Percentiles rank a stretch among this genome's conserved stretches.
These are phyloP conservation scores for Andrena haemorrhoa DNA, from an alignment of 2,888 invertebrate species.

Conservation along the genomic window DNA sequence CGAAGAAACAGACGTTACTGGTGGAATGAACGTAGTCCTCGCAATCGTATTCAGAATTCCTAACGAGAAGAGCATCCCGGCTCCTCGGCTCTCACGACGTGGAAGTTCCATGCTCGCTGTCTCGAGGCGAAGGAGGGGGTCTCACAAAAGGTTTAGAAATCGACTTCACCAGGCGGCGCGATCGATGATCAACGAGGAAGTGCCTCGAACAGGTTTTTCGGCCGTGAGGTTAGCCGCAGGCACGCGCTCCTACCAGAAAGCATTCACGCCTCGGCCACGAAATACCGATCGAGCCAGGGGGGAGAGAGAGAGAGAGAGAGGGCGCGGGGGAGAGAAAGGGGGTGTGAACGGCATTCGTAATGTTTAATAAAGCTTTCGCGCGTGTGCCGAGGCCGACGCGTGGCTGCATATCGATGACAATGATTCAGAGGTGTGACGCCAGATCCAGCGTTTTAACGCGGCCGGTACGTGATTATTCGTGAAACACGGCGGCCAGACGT, in stretches of 20 bases:
- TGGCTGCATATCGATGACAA: conserved; percentile 73
- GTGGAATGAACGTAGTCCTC: neutral
- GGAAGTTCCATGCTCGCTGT: neutral
- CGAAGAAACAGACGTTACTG: neutral
- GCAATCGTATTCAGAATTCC: neutral
- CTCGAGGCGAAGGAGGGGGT: neutral
- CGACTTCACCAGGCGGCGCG: conserved; percentile 34
- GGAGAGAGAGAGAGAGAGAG: neutral
- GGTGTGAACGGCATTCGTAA: conserved; percentile 65
- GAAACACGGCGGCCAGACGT: conserved; percentile 17
- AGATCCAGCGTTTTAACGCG: conserved; percentile 15
- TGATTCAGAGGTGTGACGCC: conserved; percentile 64
- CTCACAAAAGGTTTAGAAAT: conserved; percentile 22
- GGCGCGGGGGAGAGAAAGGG: neutral
- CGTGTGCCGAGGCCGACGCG: conserved; percentile 60
- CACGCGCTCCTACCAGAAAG: conserved; percentile 67
- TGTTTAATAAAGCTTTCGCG: conserved; percentile 65
- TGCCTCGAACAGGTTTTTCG: conserved; percentile 70
- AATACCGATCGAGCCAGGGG: conserved; percentile 62
- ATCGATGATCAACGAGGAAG: conserved; percentile 48
- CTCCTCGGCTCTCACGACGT: conserved; percentile 8
- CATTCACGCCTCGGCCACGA: conserved; percentile 70
- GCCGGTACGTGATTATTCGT: conserved; percentile 43
- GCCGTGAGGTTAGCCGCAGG: conserved; percentile 72
- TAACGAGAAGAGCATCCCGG: neutral